Conservation (phyloP, 2,888 invertebrate genomes). For the Lycocerus yunnanus region DNA sequence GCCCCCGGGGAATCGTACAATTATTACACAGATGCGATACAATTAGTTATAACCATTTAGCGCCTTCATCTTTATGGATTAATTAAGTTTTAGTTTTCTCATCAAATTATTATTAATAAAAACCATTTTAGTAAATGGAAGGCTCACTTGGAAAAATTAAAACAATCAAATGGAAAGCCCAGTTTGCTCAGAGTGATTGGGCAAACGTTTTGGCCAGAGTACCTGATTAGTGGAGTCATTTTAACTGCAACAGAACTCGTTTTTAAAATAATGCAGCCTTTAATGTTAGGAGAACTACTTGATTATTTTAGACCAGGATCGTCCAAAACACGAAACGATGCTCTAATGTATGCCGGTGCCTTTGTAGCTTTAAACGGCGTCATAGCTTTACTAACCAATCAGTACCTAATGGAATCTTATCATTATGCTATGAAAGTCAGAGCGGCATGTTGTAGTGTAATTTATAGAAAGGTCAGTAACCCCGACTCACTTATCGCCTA, state of each 20-base stretch:
- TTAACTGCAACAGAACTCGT: conserved; percentile 64
- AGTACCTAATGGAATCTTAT: conserved; percentile 68
- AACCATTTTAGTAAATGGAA: conserved; percentile 67
- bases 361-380: conserved; percentile 62
- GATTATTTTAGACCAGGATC: conserved; percentile 65
- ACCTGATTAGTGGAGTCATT: conserved; percentile 64
- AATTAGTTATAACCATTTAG: too few relatives aligned
- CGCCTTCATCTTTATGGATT: too few relatives aligned
- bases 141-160: conserved; percentile 64
- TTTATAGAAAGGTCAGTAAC: conserved; percentile 79
- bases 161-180: conserved; percentile 63
- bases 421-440: conserved; percentile 82
- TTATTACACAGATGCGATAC: too few relatives aligned
- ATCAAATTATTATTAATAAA: background rate
- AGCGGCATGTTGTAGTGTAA: conserved; percentile 79
- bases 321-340: conserved; percentile 61
- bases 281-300: conserved; percentile 67
- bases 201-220: conserved; percentile 71
- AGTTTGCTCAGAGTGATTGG: conserved; percentile 68
- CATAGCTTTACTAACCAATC: conserved; percentile 67
- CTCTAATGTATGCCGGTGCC: conserved; percentile 65
- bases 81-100: background rate
- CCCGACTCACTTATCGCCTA: background rate
- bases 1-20: too few relatives aligned
- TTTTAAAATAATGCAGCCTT: conserved; percentile 67